Evolutionary conservation across 2,888 invertebrate species (phyloP), one percentile per base, ranked within the genome.

Genomic region (Tetheella fluctuosa): DNA sequence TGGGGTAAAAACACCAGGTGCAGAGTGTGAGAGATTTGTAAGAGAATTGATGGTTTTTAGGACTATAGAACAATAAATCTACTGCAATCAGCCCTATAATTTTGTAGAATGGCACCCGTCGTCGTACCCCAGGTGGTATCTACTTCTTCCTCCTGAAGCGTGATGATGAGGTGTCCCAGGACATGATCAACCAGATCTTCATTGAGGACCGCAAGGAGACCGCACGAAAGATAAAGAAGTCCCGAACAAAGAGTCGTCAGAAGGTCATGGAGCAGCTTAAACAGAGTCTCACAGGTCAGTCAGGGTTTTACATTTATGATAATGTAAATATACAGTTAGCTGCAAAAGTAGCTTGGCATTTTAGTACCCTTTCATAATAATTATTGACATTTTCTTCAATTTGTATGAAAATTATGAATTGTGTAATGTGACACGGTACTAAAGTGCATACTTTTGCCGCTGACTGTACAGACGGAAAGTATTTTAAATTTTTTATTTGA

Each of bases 41-140:
- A n/a, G n/a, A n/a, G n/a, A n/a, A n/a, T n/a, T n/a, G n/a, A n/a
- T n/a, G n/a, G n/a, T n/a, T n/a, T n/a, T n/a, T n/a, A n/a, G n/a
- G n/a, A n/a, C n/a, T n/a, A n/a, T n/a, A n/a, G n/a, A n/a, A n/a
- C n/a, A n/a, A n/a, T n/a, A n/a, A n/a, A n/a, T n/a, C n/a, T 34
- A 34, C 12, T 34, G 13, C 34, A 34, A 34, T 34, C 34, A 13
- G 12, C 34, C 12, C 12, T 13, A 12, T 34, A 2, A 54, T 12
- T 60, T 63, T 64, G 2, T 79, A 96, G 96, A 97, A 97, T 87
- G 96, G 96, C 55, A 94, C 94, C 8, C 94, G 98, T 59, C 94
- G 98, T 59, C 94, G 98, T 67, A 98, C 98, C 6, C 96, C 98
- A 0, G 98, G 98, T 13, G 98, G 98, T 23, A 95, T 98, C 54